A percentile compares a stretch with the other conserved stretches of the same genome.
These are phyloP conservation scores for Phaethornis superciliosus DNA, from an alignment of 2,113 vertebrate genomes.

Conservation along the genomic window DNA sequence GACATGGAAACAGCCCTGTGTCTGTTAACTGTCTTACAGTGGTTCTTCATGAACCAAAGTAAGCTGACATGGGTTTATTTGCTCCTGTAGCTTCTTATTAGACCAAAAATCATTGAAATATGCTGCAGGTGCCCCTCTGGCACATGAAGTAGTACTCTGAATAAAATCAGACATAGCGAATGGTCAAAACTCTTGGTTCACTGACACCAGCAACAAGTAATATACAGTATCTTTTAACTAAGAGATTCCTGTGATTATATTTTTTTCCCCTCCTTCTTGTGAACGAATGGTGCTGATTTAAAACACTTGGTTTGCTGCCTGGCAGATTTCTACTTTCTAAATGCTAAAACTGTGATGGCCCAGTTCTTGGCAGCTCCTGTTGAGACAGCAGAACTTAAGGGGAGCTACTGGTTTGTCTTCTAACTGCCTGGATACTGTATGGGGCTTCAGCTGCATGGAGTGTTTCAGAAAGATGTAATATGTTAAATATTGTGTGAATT, in stretches of 20 bases:
- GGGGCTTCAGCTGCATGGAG: neutral
- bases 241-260: neutral
- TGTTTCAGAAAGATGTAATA: neutral
- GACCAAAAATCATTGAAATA: neutral
- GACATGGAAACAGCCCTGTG: neutral
- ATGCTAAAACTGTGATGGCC: neutral
- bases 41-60: neutral
- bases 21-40: neutral
- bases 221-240: neutral
- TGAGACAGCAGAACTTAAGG: neutral
- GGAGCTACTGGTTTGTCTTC: neutral
- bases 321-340: neutral
- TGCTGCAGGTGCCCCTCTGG: neutral
- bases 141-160: neutral
- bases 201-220: neutral
- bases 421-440: neutral
- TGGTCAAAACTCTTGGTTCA: neutral
- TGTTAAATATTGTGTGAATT: neutral
- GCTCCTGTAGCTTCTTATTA: neutral
- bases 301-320: neutral
- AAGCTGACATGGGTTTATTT: neutral
- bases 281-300: neutral
- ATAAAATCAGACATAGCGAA: neutral
- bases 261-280: neutral
- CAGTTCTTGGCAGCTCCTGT: neutral